Evolutionary conservation across 2,797 vertebrate genomes (phyloP), one percentile per base, ranked within the genome.

Genomic region (Nannoperca obscura): DNA sequence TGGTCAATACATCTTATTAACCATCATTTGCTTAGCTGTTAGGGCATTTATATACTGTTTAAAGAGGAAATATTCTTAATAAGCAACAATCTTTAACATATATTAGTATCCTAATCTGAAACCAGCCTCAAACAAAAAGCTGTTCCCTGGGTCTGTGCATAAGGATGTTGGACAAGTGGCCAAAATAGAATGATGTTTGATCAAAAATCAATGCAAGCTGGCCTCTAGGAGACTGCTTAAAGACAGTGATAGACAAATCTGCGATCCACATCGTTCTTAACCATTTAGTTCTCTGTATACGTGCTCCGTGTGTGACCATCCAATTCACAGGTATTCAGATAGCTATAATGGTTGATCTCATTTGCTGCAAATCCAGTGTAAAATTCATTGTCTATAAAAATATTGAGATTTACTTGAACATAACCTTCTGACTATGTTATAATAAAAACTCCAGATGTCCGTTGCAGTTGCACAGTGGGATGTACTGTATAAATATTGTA

Each of bases 401-500:
- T 95, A 95, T 90, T 94, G 94, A 96, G 95, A 95, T 96, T 96
- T 93, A 90, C 94, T 92, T 93, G 94, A 96, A 95, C 95, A 95
- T 92, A 94, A 94, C 92, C 90, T 92, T 95, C 89, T 88, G 90
- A 92, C 91, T 92, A 93, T 93, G 93, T 91, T 84, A 92, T 92
- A 93, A 93, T 94, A 95, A 95, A 96, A 96, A 95, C 90, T 93
- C 91, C 93, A 93, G 91, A 88, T 94, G 93, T 96, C 90, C 92
- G 83, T 94, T 92, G 94, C 90, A 89, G 93, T 92, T 95, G 94
- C 90, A 94, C 93, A 94, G 93, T 94, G 94, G 95, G 96, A 95
- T 96, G 96, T 95, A 95, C 93, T 96, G 94, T 97, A 99, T 97
- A 98, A 99, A 98, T 94, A 96, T 94, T 94, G 91, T 97, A 97